phyloP scores from a whole-genome alignment of 2,888 invertebrate genomes.

The Ectropis crepuscularia region DNA sequence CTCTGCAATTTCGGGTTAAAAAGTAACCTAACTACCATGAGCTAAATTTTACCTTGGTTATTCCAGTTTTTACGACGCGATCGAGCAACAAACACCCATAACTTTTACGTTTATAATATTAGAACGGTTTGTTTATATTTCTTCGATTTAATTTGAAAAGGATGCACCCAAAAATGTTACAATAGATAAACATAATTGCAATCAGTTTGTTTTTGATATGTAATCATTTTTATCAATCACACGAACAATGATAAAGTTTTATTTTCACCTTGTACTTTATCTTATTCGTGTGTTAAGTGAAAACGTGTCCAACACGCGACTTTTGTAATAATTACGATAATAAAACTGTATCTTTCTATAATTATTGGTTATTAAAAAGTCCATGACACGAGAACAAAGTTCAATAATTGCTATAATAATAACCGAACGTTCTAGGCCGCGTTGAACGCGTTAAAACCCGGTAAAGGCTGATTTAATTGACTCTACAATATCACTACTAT shows the following conservation, averaged over 20 bases:
- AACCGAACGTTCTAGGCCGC: background rate
- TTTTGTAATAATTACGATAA: background rate
- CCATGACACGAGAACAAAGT: constrained; percentile 8
- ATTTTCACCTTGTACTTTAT: constrained; percentile 9
- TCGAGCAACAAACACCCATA: no score
- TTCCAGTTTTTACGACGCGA: no score
- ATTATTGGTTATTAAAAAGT: constrained; percentile 4
- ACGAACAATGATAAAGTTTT: constrained; percentile 3
- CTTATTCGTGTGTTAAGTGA: constrained; percentile 14
- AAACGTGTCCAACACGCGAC: constrained; percentile 21
- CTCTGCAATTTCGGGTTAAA: no score
- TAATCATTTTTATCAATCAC: constrained; percentile 8
- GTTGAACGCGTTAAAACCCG: constrained; percentile 8
- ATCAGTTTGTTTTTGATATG: background rate
- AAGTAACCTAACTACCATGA: no score
- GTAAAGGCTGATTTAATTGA: background rate
- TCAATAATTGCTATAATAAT: constrained; percentile 11
- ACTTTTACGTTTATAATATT: no score
- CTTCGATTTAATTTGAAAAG: no score
- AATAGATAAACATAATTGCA: no score
- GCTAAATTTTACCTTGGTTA: no score
- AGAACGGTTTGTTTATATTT: no score
- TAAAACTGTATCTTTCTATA: background rate
- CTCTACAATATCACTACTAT: no score
- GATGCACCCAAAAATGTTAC: no score